Conservation (phyloP, 2,888 invertebrate species). For the Brachypterus glaber region DNA sequence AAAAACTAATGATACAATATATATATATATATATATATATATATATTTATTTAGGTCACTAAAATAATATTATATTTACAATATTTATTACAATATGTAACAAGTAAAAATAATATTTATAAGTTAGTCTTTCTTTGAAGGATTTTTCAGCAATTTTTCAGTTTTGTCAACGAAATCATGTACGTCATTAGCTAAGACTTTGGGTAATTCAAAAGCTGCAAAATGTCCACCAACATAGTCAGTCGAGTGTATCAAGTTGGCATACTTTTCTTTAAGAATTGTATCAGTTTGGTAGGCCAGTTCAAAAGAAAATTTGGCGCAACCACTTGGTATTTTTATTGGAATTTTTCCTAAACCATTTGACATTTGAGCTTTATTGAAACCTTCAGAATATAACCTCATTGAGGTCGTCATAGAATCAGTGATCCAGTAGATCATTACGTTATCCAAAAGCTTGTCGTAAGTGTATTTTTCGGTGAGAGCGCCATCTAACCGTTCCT, state of each 20-base stretch:
- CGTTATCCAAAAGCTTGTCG: conserved; percentile 65
- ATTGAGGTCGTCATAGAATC: conserved; percentile 64
- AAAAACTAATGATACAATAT: too few relatives aligned
- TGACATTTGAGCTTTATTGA: conserved; percentile 30
- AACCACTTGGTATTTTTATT: conserved; percentile 61
- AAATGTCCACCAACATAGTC: conserved; percentile 17
- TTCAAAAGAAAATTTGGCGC: conserved; percentile 66
- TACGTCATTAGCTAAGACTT: conserved; percentile 3
- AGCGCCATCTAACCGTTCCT: conserved; percentile 53
- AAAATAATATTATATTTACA: too few relatives aligned
- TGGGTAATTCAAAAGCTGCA: conserved; percentile 6
- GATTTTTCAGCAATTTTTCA: not conserved
- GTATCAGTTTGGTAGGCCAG: conserved; percentile 50
- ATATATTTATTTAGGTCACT: too few relatives aligned
- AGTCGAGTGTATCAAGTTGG: conserved; percentile 50
- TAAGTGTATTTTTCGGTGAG: conserved; percentile 54
- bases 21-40: too few relatives aligned
- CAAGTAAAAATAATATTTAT: too few relatives aligned
- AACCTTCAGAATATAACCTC: conserved; percentile 62
- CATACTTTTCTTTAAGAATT: conserved; percentile 50
- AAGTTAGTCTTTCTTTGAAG: too few relatives aligned
- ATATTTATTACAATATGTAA: too few relatives aligned
- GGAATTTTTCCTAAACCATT: conserved; percentile 42
- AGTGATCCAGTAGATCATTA: conserved; percentile 76
- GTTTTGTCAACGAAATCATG: not conserved